A percentile compares a stretch with the other conserved stretches of the same genome.
Evolutionary conservation across 2,113 vertebrate genomes (phyloP).

Genomic region (Scytalopus superciliaris): DNA sequence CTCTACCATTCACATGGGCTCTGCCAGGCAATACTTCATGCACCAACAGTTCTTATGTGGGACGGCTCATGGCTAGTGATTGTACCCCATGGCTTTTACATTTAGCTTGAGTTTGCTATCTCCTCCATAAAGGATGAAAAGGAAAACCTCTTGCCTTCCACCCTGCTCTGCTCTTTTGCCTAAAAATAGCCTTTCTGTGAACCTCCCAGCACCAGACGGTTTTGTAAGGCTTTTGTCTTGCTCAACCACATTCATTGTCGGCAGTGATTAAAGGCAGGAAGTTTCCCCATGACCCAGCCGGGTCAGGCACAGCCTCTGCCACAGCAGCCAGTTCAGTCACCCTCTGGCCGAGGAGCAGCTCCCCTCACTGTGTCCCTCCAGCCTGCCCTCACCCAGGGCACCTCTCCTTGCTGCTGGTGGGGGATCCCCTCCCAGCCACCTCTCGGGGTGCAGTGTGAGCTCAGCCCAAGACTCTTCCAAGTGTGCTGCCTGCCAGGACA

Average conservation of each 20-base stretch:
- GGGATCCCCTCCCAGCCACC: not conserved
- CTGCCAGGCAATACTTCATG: not conserved
- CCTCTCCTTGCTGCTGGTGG: not conserved
- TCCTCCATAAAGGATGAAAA: not conserved
- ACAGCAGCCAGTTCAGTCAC: accelerated
- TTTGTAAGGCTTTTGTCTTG: not conserved
- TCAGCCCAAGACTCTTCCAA: not conserved
- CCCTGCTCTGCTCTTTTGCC: not conserved
- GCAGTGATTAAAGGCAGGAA: not conserved
- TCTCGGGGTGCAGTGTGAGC: not conserved
- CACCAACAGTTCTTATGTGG: not conserved
- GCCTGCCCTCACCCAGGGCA: not conserved
- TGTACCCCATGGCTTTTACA: not conserved
- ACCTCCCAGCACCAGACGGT: not conserved
- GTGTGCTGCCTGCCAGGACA: not conserved
- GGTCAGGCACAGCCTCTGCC: not conserved
- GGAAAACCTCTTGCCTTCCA: not conserved
- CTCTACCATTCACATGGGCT: accelerated
- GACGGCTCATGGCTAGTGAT: not conserved
- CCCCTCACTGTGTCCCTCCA: not conserved
- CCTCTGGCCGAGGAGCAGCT: not conserved
- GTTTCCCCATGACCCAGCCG: not conserved
- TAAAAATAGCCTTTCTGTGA: not conserved
- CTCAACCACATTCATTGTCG: not conserved
- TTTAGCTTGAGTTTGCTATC: not conserved